Percentiles rank a stretch among this genome's conserved stretches.
phyloP scores from a whole-genome alignment of 2,888 invertebrate genomes.

The Lasioglossum lativentre region DNA sequence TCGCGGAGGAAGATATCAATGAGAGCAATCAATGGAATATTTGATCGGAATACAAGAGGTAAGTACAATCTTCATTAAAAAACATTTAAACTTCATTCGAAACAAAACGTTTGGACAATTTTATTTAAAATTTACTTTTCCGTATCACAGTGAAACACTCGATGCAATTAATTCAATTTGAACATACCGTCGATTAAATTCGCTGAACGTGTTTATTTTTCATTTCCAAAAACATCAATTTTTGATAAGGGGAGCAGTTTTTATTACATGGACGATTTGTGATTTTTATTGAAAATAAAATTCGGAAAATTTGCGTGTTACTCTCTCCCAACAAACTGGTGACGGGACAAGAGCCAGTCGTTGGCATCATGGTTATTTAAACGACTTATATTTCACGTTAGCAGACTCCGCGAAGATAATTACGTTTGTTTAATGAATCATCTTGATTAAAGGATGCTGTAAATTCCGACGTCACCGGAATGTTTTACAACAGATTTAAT shows the following conservation, averaged over 20 bases:
- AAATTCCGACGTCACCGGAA: conserved; percentile 19
- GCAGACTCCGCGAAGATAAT: not conserved
- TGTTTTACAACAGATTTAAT: conserved; percentile 51
- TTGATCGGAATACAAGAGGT: conserved; percentile 4
- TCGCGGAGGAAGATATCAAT: no score
- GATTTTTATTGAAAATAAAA: no score
- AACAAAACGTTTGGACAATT: no score
- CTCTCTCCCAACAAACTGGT: not conserved
- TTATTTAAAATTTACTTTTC: not conserved
- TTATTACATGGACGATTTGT: no score
- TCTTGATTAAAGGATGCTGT: conserved; percentile 25
- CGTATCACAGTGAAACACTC: not conserved
- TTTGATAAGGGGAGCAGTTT: no score
- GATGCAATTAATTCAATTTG: not conserved
- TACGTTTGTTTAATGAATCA: conserved; percentile 26
- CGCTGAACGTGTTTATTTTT: no score
- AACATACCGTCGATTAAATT: no score
- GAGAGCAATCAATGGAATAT: no score
- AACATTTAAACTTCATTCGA: no score
- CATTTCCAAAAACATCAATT: no score
- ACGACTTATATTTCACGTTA: not conserved
- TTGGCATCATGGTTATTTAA: not conserved
- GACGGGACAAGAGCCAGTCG: not conserved
- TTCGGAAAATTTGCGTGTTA: no score
- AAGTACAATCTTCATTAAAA: not conserved